Evolutionary conservation across 2,888 invertebrate genomes (phyloP).

Genomic region (Pandemis corylana): DNA sequence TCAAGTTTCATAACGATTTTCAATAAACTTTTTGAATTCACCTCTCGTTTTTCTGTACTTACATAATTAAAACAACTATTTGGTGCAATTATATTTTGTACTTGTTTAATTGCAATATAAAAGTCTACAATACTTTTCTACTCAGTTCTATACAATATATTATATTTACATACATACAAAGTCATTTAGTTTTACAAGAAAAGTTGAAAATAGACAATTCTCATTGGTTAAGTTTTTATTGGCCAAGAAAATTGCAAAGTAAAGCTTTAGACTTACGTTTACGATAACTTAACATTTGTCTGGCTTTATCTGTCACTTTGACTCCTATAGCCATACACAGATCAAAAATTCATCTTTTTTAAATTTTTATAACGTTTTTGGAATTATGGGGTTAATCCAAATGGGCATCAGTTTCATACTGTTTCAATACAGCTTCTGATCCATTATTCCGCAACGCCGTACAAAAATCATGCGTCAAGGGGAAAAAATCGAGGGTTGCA

Average conservation of each 20-base stretch:
- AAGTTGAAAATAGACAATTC: neutral
- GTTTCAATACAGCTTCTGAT: too few species aligned
- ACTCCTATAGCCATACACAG: too few species aligned
- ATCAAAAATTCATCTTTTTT: too few species aligned
- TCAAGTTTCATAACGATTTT: conserved; percentile 57
- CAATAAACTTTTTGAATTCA: conserved; percentile 49
- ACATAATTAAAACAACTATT: conserved; percentile 40
- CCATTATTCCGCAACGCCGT: too few species aligned
- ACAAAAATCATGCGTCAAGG: too few species aligned
- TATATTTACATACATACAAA: conserved; percentile 48
- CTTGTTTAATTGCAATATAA: conserved; percentile 51
- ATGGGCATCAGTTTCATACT: too few species aligned
- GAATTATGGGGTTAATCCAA: too few species aligned
- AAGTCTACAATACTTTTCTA: conserved; percentile 46
- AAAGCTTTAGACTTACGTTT: neutral
- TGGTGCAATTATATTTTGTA: conserved; percentile 58
- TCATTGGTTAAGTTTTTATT: conserved; percentile 20
- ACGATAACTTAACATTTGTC: too few species aligned
- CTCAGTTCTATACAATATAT: conserved; percentile 41
- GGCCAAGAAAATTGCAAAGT: conserved; percentile 17
- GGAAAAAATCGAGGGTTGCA: too few species aligned
- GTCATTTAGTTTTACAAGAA: neutral
- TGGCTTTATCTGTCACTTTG: too few species aligned
- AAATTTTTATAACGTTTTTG: too few species aligned
- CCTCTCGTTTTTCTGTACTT: conserved; percentile 34